Evolutionary conservation across 2,113 vertebrate genomes (phyloP), one percentile per base, ranked within the genome.

Genomic region (Colius striatus): DNA sequence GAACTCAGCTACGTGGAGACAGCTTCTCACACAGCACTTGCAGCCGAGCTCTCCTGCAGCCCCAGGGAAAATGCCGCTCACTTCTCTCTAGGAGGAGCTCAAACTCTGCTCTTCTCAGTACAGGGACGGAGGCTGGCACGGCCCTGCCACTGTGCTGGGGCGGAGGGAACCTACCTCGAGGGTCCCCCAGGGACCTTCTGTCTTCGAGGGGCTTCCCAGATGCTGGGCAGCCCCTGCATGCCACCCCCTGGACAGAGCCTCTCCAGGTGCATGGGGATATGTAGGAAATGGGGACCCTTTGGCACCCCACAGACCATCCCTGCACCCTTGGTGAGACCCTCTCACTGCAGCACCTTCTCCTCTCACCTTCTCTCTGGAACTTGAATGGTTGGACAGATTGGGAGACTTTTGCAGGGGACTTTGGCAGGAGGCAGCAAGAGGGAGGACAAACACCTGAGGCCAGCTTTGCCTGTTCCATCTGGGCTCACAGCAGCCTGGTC

Each of bases 81-180:
- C 60, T 66, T 7, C 57, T 86, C 83, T 62, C 65, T 53, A 90
- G 89, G 85, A 88, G 90, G 95, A 92, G 95, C 95, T 92, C 90
- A 1, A 91, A 10, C 76, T 26, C 92, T 36, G 38, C 85, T 80
- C n/a, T 92, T 67, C 30, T 13, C 43, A 19, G 48, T 10, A 6
- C 43, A 22, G 51, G 30, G 22, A 54, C 13, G 63, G 63, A 6
- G 3, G 50, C 32, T 84, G 45, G 32, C 74, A 30, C 19, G 53
- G 72, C 85, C 32, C 67, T 12, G 34, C n/a, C 62, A 3, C 6
- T 2, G 41, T 29, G 21, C 76, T 5, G 26, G 3, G 38, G 38
- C 38, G n/a, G 38, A 10, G 0, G 34, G 51, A 79, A 43, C 32
- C 4, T 65, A 45, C 13, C 14, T 53, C 1, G 5, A 22, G 50